Evolutionary conservation across 2,888 invertebrate genomes (phyloP), one percentile per base, ranked within the genome.

Genomic region (Trilocha varians): DNA sequence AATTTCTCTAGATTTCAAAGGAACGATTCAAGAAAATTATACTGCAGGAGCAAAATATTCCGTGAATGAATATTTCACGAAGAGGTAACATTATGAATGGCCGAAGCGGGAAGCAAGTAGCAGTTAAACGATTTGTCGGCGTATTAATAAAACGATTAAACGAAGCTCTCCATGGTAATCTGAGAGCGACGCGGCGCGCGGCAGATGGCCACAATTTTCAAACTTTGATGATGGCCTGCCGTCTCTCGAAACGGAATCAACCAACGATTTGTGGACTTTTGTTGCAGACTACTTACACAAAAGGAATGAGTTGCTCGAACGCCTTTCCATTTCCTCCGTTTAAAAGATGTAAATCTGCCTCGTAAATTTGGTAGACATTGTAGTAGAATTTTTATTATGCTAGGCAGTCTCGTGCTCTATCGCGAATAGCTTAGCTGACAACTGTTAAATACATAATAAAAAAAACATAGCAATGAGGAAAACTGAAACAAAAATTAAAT

Each of bases 121-220:
- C 74, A 72, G 71, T 77, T 71, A 83, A 82, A 75, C 79, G 80
- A 83, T 84, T 82, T 80, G 78, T 71, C 77, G 80, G 79, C 78
- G 83, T 83, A 83, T 84, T 83, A 84, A 83, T 84, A 83, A 83
- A 84, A 84, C 84, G 84, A 85, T 85, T 85, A 83, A 84, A 82
- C 72, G 76, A 80, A 82, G 76, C 82, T 78, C 76, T 69, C 72
- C 64, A 65, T 70, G 77, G 82, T 84, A 84, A 85, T 85, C 84
- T 76, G 83, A 55, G 77, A 78, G 76, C 75, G 75, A 66, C 70
- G 77, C 68, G 69, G 68, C 62, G 72, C 65, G 78, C 80, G 68
- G 72, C 83, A 83, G 82, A 82, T 84, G 84, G 74, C 73, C 77
- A 74, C 84, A 77, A 83, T 82, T 74, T 78, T 70, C 73, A 69